A percentile compares a stretch with the other conserved stretches of the same genome.
Evolutionary conservation across 2,888 invertebrate genomes (phyloP).

Genomic region (Hirtodrosophila confusa): DNA sequence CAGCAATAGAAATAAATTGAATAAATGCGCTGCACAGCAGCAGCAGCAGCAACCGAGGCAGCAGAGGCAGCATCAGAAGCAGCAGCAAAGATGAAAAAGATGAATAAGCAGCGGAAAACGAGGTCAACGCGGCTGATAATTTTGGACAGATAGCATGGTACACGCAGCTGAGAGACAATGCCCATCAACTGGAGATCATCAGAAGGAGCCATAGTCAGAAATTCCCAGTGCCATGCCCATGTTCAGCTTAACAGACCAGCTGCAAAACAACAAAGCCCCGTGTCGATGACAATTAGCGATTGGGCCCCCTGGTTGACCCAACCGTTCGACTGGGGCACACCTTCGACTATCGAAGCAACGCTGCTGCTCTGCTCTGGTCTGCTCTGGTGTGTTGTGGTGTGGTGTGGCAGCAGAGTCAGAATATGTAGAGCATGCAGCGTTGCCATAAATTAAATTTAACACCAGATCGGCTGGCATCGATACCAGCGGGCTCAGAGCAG

Average conservation of each 20-base stretch:
- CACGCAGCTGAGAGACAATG: constrained; percentile 33
- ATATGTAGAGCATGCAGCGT: constrained; percentile 78
- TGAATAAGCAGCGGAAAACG: constrained; percentile 48
- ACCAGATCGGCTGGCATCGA: constrained; percentile 71
- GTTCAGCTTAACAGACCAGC: constrained; percentile 43
- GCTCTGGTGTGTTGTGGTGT: constrained; percentile 1
- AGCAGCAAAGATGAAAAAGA: constrained; percentile 25
- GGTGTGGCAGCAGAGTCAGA: constrained; percentile 46
- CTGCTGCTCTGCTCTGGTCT: constrained; percentile 8
- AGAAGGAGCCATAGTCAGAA: constrained; percentile 23
- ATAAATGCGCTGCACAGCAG: constrained; percentile 69
- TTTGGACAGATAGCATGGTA: constrained; percentile 72
- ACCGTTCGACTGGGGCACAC: constrained; percentile 41
- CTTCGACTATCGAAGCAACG: constrained; percentile 41
- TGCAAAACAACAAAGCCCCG: constrained; percentile 66
- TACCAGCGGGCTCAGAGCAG: constrained; percentile 33
- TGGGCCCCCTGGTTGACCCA: constrained; percentile 58
- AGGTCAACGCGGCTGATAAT: constrained; percentile 72
- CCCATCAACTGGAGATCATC: constrained; percentile 59
- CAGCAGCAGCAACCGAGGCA: constrained; percentile 24
- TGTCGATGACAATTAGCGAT: constrained; percentile 79
- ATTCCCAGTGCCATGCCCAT: constrained; percentile 58
- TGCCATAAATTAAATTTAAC: constrained; percentile 81
- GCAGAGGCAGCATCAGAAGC: constrained; percentile 18
- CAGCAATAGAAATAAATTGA: constrained; percentile 77